A percentile compares a stretch with the other conserved stretches of the same genome.
phyloP scores from a whole-genome alignment of 2,797 vertebrate genomes.

The Enteromius thamalakanensis region DNA sequence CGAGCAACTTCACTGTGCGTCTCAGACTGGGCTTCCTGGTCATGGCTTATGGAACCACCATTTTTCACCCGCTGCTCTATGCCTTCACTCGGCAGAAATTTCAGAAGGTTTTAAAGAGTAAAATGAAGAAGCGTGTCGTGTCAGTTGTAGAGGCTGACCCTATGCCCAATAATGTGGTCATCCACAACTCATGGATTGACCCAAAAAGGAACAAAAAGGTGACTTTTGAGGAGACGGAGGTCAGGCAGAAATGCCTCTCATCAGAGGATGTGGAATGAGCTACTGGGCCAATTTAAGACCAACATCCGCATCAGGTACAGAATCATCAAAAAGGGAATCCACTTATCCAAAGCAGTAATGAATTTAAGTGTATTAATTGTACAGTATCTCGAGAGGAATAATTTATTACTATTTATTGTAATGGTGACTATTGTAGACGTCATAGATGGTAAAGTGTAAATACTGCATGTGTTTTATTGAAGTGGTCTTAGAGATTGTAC shows the following conservation, averaged over 20 bases:
- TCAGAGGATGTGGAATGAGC: constrained; percentile 63
- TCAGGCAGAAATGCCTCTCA: constrained; percentile 88
- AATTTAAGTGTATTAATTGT: constrained; percentile 36
- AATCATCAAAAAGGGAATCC: constrained; percentile 51
- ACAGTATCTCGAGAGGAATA: constrained; percentile 50
- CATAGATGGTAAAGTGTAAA: constrained; percentile 61
- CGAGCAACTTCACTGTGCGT: constrained; percentile 92
- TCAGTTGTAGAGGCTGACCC: constrained; percentile 92
- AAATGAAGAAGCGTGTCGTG: constrained; percentile 94
- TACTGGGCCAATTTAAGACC: constrained; percentile 18
- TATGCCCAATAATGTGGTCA: constrained; percentile 87
- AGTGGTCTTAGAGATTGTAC: constrained; percentile 53
- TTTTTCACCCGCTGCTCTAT: constrained; percentile 97
- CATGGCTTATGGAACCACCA: constrained; percentile 97
- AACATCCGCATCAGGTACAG: constrained; percentile 45
- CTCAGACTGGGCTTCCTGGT: constrained; percentile 95
- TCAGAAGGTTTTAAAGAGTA: constrained; percentile 94
- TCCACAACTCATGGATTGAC: constrained; percentile 93
- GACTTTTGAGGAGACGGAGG: constrained; percentile 85
- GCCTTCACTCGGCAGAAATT: constrained; percentile 98
- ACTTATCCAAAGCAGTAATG: constrained; percentile 47
- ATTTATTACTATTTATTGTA: constrained; percentile 70
- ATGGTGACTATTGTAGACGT: constrained; percentile 57
- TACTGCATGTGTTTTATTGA: constrained; percentile 61
- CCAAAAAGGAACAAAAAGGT: constrained; percentile 90